Evolutionary conservation across 2,888 invertebrate genomes (phyloP), one percentile per base, ranked within the genome.

Genomic region (Pyrgus malvae): DNA sequence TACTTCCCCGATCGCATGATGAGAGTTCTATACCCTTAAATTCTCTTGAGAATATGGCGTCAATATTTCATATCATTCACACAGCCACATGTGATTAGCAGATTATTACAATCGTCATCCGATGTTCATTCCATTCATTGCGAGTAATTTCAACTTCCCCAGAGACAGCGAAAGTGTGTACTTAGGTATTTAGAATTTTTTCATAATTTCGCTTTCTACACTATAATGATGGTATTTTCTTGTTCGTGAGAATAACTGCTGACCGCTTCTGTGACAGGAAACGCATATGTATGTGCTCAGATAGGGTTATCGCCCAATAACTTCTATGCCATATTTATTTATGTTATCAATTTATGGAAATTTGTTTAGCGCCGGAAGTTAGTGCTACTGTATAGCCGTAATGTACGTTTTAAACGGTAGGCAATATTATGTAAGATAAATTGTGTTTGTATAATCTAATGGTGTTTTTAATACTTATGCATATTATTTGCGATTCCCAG

Each of bases 171-270:
- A 63, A 61, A 63, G 63, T 54, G 23, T 11, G 38, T 42, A 58
- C 42, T 27, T 42, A 19, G 38, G 37, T 51, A 45, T 14, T 31
- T 37, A 38, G 31, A 33, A 21, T 53, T 53, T 45, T 40, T 37
- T 40, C n/a, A 12, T n/a, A 33, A 46, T 54, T 56, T 44, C 31
- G 57, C 63, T 63, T 63, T 63, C 63, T 51, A 56, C 37, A 17
- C 19, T 17, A 46, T 40, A 29, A 56, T 63, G 57, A 59, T 56
- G 56, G 31, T 45, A 56, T 50, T 55, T 54, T 48, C 25, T 48
- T 38, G 42, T 44, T 56, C 61, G 56, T 65, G 64, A 59, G 64
- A 65, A 64, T n/a, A n/a, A n/a, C 41, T 35, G 29, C 33, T 41
- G 56, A 56, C 41, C 37, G 56, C 40, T 37, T 12, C 45, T 9